Base-by-base conservation (phyloP, 2,888 invertebrate genomes). In the Drosophila mettleri region DNA sequence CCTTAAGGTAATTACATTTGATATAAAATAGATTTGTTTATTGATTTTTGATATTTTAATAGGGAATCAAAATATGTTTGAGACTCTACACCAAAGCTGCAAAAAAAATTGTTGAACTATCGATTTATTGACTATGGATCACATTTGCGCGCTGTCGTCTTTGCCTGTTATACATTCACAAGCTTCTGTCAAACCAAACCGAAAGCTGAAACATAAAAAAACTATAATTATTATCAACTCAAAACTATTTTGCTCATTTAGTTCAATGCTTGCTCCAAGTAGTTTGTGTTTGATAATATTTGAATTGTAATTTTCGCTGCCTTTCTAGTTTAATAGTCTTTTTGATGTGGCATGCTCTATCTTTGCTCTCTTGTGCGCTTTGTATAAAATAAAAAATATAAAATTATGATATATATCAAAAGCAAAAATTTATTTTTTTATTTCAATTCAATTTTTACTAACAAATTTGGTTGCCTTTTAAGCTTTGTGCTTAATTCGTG, bases 401-500 rank as follows among this genome's bases (percentile, higher is more conserved):
- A 27, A n/a, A 34, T 14, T 24, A 43, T 5, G 4, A 49, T 49
- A n/a, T 49, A 55, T 51, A 55, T 52, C 24, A 48, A 53, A 69
- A 61, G 36, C 52, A 55, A 68, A 46, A 53, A 20, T 46, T 54
- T 78, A 0, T 20, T 48, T 67, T 70, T 53, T 67, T 29, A 53
- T 77, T 80, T 74, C 0, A 22, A 64, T 75, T 75, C 27, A 55
- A 75, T 69, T 78, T 9, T 71, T 81, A 83, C 86, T 86, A 84
- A 84, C 81, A 68, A 74, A 73, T 79, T 83, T 52, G 65, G 69
- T 84, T 86, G 86, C 81, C 66, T 78, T 70, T 61, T 73, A 80
- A 84, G 83, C 83, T 83, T 86, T 36, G 41, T 69, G 83, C 83
- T 83, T 83, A 86, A 86, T 84, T 86, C 41, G 48, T 49, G 52